These are phyloP conservation scores for Poeciliopsis prolifica DNA, from an alignment of 2,113 vertebrate genomes.

Conservation along the genomic window DNA sequence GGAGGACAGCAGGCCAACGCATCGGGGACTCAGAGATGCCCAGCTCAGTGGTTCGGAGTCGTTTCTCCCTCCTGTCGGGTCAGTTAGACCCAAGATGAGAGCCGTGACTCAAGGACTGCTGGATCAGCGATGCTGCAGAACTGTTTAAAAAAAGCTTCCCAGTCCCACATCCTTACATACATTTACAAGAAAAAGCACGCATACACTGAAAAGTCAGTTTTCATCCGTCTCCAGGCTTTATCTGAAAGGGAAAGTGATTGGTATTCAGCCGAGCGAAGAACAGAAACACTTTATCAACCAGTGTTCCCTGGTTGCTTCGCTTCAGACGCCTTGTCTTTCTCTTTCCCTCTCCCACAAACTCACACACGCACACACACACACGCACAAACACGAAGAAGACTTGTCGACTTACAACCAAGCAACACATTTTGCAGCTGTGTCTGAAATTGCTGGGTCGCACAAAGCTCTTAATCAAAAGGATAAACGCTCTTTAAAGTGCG, in stretches of 20 bases:
- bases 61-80: slow-evolving; percentile 21
- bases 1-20: slow-evolving; percentile 53
- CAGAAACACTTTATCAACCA: slow-evolving; percentile 70
- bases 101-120: slow-evolving; percentile 65
- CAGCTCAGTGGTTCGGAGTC: slow-evolving; percentile 11
- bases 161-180: slow-evolving; percentile 33
- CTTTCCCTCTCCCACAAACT: background rate
- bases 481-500: slow-evolving; percentile 48
- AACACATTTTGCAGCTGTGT: slow-evolving; percentile 13
- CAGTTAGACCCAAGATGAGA: slow-evolving; percentile 40
- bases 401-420: slow-evolving; percentile 1
- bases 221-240: slow-evolving; percentile 60
- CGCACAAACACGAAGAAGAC: slow-evolving; percentile 10
- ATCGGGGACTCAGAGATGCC: slow-evolving; percentile 48
- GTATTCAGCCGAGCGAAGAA: slow-evolving; percentile 71
- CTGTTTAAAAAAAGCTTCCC: slow-evolving; percentile 43
- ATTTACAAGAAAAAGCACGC: slow-evolving; percentile 10
- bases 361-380: slow-evolving; percentile 11
- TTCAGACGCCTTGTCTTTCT: slow-evolving; percentile 29
- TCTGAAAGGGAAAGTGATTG: slow-evolving; percentile 67
- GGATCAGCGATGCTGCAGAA: slow-evolving; percentile 51
- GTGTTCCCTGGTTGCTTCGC: slow-evolving; percentile 54
- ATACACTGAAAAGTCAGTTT: slow-evolving; percentile 44
- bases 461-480: slow-evolving; percentile 31
- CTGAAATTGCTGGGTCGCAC: slow-evolving; percentile 20